A percentile compares a stretch with the other conserved stretches of the same genome.
phyloP scores from a whole-genome alignment of 2,888 invertebrate genomes.

The Eupelmus urozonus region DNA sequence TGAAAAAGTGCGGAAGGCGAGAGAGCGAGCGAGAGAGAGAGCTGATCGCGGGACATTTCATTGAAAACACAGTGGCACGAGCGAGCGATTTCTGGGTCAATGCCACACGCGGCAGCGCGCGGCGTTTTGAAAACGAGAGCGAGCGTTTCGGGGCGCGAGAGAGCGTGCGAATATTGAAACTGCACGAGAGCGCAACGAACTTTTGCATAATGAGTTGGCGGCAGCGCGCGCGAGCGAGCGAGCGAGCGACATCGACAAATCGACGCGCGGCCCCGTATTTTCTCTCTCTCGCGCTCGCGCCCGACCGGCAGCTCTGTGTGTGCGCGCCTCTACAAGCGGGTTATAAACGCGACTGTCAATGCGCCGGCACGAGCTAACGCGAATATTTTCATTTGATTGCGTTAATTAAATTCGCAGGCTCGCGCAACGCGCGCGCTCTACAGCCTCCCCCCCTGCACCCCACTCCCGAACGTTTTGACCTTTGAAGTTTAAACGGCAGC shows the following conservation, averaged over 20 bases:
- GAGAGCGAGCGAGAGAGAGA: not conserved
- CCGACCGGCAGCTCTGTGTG: conserved; percentile 22
- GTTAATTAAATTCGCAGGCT: conserved; percentile 70
- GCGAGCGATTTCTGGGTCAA: conserved; percentile 69
- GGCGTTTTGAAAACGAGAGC: conserved; percentile 65
- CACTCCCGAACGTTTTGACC: conserved; percentile 65
- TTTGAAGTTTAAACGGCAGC: conserved; percentile 68
- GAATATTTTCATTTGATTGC: conserved; percentile 75
- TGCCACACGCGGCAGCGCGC: conserved; percentile 63
- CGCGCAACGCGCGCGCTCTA: conserved; percentile 66
- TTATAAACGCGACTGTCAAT: conserved; percentile 40
- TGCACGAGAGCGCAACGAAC: conserved; percentile 68
- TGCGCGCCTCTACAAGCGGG: not conserved
- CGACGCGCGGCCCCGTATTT: conserved; percentile 20
- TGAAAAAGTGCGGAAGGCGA: conserved; percentile 28
- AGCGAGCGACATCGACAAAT: conserved; percentile 51
- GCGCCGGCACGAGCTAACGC: conserved; percentile 60
- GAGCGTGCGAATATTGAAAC: conserved; percentile 72
- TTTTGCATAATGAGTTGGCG: conserved; percentile 74
- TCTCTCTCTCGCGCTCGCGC: not conserved
- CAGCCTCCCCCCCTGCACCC: conserved; percentile 49
- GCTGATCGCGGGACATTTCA: conserved; percentile 51
- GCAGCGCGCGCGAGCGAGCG: conserved; percentile 25
- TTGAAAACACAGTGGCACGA: conserved; percentile 34
- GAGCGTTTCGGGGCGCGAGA: conserved; percentile 60